Percentiles rank a stretch among this genome's conserved stretches.
These are phyloP conservation scores for Melanargia galathea DNA, from an alignment of 2,888 invertebrate species.

Conservation along the genomic window DNA sequence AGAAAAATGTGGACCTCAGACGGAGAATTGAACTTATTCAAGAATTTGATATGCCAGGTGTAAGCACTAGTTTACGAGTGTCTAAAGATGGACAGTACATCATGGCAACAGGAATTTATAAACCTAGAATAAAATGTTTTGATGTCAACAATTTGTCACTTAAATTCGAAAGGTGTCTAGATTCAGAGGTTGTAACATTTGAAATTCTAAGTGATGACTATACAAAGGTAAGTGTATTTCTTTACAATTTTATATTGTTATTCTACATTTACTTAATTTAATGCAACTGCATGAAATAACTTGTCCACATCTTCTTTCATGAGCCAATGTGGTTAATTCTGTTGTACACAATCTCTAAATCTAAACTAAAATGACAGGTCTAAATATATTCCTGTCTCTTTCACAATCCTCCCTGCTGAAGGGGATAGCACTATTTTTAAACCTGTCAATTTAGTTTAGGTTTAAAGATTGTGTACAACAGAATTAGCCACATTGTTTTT, in stretches of 20 bases:
- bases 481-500: too few species aligned
- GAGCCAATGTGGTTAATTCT: too few species aligned
- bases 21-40: slow-evolving; percentile 97
- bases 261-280: background rate
- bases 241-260: background rate
- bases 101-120: slow-evolving; percentile 96
- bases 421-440: too few species aligned
- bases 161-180: slow-evolving; percentile 99
- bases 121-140: slow-evolving; percentile 97
- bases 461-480: too few species aligned
- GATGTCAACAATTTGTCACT: slow-evolving; percentile 97
- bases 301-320: too few species aligned
- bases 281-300: too few species aligned
- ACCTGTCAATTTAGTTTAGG: too few species aligned
- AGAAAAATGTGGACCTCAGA: slow-evolving; percentile 94
- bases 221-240: slow-evolving; percentile 87
- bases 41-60: slow-evolving; percentile 99
- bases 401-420: too few species aligned
- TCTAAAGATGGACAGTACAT: slow-evolving; percentile 96
- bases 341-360: too few species aligned
- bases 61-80: slow-evolving; percentile 91
- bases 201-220: slow-evolving; percentile 97
- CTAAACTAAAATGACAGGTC: too few species aligned
- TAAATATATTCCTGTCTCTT: too few species aligned
- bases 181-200: slow-evolving; percentile 97